A percentile compares a stretch with the other conserved stretches of the same genome.
Evolutionary conservation across 2,113 vertebrate genomes (phyloP).

Genomic region (Felis catus): DNA sequence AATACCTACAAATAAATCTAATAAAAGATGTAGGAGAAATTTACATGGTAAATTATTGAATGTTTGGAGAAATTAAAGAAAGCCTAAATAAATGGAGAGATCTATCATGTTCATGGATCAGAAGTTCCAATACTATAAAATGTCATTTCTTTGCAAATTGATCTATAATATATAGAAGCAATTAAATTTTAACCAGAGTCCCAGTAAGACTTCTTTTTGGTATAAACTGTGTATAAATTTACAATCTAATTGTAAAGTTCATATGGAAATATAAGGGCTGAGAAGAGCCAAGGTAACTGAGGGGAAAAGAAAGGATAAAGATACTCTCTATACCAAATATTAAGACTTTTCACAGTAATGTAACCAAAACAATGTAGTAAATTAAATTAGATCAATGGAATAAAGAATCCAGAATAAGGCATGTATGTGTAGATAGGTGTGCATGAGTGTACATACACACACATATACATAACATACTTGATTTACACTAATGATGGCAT

Average conservation of each 20-base stretch:
- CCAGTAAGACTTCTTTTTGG: background rate
- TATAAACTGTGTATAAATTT: background rate
- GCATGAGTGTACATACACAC: background rate
- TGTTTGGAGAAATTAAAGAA: background rate
- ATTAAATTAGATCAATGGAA: conserved; percentile 4
- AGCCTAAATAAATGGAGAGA: background rate
- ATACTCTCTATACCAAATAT: background rate
- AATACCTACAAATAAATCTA: background rate
- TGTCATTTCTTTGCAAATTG: background rate
- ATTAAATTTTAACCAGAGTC: background rate
- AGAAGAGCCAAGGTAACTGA: background rate
- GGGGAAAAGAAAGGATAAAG: background rate
- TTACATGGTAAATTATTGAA: background rate
- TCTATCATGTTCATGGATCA: background rate
- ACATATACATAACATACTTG: background rate
- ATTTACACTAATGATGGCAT: background rate
- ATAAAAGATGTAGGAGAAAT: background rate
- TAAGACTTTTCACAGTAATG: background rate
- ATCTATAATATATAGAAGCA: background rate
- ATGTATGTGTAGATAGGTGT: background rate
- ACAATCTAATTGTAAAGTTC: conserved; percentile 16
- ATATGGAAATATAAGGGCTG: background rate
- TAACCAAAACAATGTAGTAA: background rate
- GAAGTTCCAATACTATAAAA: background rate
- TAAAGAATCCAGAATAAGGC: background rate